Evolutionary conservation across 2,888 invertebrate genomes (phyloP), one percentile per base, ranked within the genome.

Genomic region (Helleia helle): DNA sequence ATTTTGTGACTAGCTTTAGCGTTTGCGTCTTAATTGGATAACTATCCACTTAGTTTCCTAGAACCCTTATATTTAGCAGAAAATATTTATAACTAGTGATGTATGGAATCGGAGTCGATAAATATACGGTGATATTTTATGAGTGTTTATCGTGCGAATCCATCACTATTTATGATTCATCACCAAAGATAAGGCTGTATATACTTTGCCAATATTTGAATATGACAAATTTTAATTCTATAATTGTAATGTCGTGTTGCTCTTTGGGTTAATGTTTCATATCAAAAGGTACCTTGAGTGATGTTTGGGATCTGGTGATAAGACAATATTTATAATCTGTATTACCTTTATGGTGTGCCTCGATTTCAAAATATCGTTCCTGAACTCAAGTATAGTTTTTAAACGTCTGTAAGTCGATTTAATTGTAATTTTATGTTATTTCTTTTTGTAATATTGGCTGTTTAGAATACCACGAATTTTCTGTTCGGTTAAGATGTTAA

Each of bases 111-210:
- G 1, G 17, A 11, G 31, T 34, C 34, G 34, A 34, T 34, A 34
- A 34, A 34, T 34, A 34, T 34, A 22, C 22, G 34, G 34, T 34
- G 34, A 34, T 34, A 34, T 40, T 46, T 36, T 39, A 44, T 41
- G 37, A 40, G 39, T 40, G 15, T 36, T 36, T 38, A 46, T 46
- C 38, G 62, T 54, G 14, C 18, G 12, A n/a, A 6, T 18, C 34
- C 34, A 34, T 34, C 34, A 11, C 34, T 34, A 34, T 34, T 34
- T 34, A 34, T 34, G 12, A 34, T 18, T 34, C 34, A 34, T 66
- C 79, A 79, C 81, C 81, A 83, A 81, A 83, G 81, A 80, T 61
- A 62, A 68, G 77, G 76, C 75, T 77, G 75, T 75, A 69, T 46
- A 60, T 56, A 49, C 42, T 17, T 44, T 50, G 43, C 45, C 48